Base-by-base conservation (phyloP, 2,797 vertebrate genomes). In the Ispidina picta region DNA sequence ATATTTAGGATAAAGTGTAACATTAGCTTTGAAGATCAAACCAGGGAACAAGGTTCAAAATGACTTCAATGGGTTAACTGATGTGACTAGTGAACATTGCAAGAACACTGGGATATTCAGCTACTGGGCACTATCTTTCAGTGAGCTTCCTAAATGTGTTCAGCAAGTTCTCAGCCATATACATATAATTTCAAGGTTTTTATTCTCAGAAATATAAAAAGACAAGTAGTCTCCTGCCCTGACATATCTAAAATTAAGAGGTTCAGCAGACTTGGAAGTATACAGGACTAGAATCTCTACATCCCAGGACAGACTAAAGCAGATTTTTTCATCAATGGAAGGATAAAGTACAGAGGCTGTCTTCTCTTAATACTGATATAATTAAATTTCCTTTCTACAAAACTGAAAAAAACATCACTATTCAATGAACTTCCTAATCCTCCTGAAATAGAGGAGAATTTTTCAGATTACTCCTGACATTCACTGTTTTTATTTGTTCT, bases 381-480 rank as follows among this genome's bases (percentile, higher is more conserved):
- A 56, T 80, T 58, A 43, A 19, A 39, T 15, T 88, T 4, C 22
- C 20, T n/a, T 22, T 54, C 11, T 39, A 51, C 1, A 52, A 66
- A 54, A 41, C 28, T 56, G 31, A 83, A 90, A 70, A 72, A 7
- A 0, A n/a, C 0, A 0, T 10, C 2, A 8, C 28, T 49, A 29
- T n/a, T 74, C 6, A 21, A 41, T 28, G 15, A 58, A 44, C 10
- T 39, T 54, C n/a, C 23, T 54, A 28, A 6, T 63, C 46, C 56
- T 71, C 28, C 66, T 79, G 22, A 83, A 91, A 71, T 1, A 52
- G 2, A 62, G 3, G 29, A 51, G 6, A 12, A 46, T 62, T 81
- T 78, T 74, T 76, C 63, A 80, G 16, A 43, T 25, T 19, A 80
- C 13, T 87, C 33, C 25, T 35, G 13, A 65, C 31, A 91, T 59